Percentiles rank a stretch among this genome's conserved stretches.
These are phyloP conservation scores for Pilophorus perplexus DNA, from an alignment of 2,888 invertebrate species.

Conservation along the genomic window DNA sequence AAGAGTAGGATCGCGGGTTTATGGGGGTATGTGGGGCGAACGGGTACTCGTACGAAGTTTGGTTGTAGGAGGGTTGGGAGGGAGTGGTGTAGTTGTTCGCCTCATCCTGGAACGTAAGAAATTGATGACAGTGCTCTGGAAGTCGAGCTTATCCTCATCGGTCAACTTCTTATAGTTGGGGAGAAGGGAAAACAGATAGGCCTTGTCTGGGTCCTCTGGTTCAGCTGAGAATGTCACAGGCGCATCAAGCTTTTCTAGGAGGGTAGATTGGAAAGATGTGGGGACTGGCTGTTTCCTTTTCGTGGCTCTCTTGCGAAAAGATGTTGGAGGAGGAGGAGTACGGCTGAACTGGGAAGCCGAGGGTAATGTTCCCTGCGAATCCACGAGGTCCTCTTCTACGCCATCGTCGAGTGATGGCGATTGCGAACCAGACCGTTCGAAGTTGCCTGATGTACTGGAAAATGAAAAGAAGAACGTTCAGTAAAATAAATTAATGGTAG, in stretches of 20 bases:
- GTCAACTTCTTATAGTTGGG: conserved; percentile 5
- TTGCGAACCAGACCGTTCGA: conserved; percentile 2
- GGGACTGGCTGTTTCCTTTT: conserved; percentile 1
- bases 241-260: background rate
- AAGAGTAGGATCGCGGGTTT: conserved; percentile 3
- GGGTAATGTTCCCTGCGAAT: conserved; percentile 9
- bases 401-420: conserved; percentile 7
- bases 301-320: background rate
- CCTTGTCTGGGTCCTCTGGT: background rate
- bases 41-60: background rate
- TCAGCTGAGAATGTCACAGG: background rate
- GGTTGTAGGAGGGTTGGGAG: too few species aligned
- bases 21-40: conserved; percentile 3
- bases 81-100: conserved; percentile 1
- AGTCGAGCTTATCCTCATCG: conserved; percentile 9
- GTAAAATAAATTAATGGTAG: conserved; percentile 1
- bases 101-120: conserved; percentile 4
- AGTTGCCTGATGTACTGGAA: conserved; percentile 5
- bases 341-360: background rate
- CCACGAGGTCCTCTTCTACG: conserved; percentile 9
- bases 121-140: conserved; percentile 9
- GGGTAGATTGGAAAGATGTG: conserved; percentile 1
- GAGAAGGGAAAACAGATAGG: conserved; percentile 3
- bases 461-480: conserved; percentile 7
- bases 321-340: background rate